A percentile compares a stretch with the other conserved stretches of the same genome.
Evolutionary conservation across 1,140 invertebrate species (phyloP).

Genomic region (Eufriesea mexicana): DNA sequence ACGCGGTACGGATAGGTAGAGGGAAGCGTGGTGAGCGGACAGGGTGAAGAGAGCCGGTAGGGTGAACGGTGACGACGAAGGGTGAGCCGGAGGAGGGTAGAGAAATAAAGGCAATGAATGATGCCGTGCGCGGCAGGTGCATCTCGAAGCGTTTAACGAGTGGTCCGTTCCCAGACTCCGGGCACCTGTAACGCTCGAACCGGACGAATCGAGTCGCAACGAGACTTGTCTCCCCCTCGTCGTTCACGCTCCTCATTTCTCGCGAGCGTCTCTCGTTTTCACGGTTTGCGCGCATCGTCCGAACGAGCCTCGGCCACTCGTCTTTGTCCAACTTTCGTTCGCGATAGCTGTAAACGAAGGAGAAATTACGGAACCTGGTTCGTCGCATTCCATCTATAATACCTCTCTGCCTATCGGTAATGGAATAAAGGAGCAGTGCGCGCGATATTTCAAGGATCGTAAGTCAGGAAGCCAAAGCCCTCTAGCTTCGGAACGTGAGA

Average conservation of each 20-base stretch:
- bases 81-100: constrained; percentile 22
- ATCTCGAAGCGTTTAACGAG: constrained; percentile 69
- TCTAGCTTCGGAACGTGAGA: constrained; percentile 64
- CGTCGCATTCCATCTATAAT: too few relatives aligned
- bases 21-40: background rate
- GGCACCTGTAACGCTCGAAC: constrained; percentile 67
- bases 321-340: too few relatives aligned
- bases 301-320: background rate
- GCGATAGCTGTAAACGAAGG: background rate
- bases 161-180: constrained; percentile 71
- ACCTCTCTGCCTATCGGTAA: background rate
- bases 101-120: constrained; percentile 73
- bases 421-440: background rate
- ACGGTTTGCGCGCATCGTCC: background rate
- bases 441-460: constrained; percentile 53
- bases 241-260: constrained; percentile 9
- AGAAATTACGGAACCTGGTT: constrained; percentile 9
- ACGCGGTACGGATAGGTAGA: background rate
- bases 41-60: background rate
- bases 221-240: constrained; percentile 13
- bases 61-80: constrained; percentile 11
- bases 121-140: constrained; percentile 73
- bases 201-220: constrained; percentile 49
- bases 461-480: constrained; percentile 63
- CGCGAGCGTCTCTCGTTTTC: background rate